Percentiles rank a stretch among this genome's conserved stretches.
Evolutionary conservation across 2,888 invertebrate species (phyloP).

Genomic region (Tinea semifulvella): DNA sequence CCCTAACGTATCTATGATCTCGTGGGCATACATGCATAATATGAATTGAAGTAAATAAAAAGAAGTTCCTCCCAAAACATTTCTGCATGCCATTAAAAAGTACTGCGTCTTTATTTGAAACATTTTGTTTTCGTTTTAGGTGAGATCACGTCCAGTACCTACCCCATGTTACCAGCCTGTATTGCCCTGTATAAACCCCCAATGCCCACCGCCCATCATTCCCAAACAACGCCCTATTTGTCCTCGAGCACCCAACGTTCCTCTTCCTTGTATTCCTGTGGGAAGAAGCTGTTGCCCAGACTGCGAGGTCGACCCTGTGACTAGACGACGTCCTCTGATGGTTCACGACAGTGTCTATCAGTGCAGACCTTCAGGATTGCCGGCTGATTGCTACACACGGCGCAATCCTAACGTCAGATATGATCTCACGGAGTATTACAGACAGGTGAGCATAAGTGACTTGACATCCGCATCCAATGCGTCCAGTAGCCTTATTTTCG

Average conservation of each 20-base stretch:
- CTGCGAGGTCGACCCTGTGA: constrained; percentile 61
- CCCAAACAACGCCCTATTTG: constrained; percentile 57
- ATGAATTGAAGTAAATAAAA: no score
- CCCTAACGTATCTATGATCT: no score
- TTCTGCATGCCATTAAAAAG: no score
- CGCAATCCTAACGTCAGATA: constrained; percentile 42
- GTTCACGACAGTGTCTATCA: constrained; percentile 61
- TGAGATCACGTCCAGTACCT: constrained; percentile 48
- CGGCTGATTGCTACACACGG: constrained; percentile 33
- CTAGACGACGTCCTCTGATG: constrained; percentile 64
- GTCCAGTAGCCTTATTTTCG: no score
- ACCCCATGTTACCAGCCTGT: constrained; percentile 51
- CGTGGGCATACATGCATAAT: no score
- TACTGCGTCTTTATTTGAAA: no score
- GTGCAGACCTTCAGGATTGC: constrained; percentile 25
- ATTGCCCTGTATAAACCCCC: constrained; percentile 53
- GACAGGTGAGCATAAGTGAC: constrained; percentile 40
- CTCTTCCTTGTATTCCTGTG: constrained; percentile 58
- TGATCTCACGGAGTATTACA: constrained; percentile 37
- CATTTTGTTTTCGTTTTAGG: constrained; percentile 28
- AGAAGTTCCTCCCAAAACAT: no score
- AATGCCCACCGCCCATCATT: constrained; percentile 61
- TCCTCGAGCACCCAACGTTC: constrained; percentile 47
- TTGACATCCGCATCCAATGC: no score
- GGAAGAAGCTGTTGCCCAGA: constrained; percentile 50